Base-by-base conservation (phyloP, 2,113 vertebrate species). In the Cynocephalus volans region DNA sequence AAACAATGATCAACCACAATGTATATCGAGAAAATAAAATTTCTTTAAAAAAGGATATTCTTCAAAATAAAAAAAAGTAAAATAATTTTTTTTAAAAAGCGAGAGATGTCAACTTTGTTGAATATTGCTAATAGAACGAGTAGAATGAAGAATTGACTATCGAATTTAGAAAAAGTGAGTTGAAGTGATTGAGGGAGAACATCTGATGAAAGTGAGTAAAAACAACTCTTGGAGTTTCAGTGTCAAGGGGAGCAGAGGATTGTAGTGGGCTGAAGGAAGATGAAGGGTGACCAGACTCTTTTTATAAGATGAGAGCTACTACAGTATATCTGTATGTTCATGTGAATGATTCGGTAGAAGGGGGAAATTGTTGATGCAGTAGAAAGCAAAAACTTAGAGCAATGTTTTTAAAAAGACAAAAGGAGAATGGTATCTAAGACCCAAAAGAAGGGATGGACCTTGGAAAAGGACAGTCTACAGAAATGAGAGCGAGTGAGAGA, bases 271-370 rank as follows among this genome's bases (percentile, higher is more conserved):
- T 54, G 15, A 62, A 84, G 24, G 52, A 97, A 96, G 58, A 23
- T 48, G 28, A 84, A 83, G n/a, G 18, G 73, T 67, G 41, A 84
- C 33, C 15, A 76, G 28, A 45, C 23, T 6, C 56, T 33, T 77
- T 85, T 79, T 88, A 79, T 15, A 77, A 75, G 50, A 91, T 31
- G n/a, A 93, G 26, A 58, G 36, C 70, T 62, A 21, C 69, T 77
- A 48, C 21, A 54, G 26, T 62, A 76, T 58, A 33, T 92, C 62
- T 79, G 65, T 48, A 48, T 85, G 65, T 58, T 94, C 64, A 85
- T 72, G 54, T 12, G 21, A 77, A 79, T 92, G 96, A 95, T 87
- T 92, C 76, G 36, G 54, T 73, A 88, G 81, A 90, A 97, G 95
- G 75, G 31, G 82, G 50, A 85, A 92, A 36, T 13, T 81, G 50